Evolutionary conservation across 2,113 vertebrate genomes (phyloP), one percentile per base, ranked within the genome.

Genomic region (Actenoides hombroni): DNA sequence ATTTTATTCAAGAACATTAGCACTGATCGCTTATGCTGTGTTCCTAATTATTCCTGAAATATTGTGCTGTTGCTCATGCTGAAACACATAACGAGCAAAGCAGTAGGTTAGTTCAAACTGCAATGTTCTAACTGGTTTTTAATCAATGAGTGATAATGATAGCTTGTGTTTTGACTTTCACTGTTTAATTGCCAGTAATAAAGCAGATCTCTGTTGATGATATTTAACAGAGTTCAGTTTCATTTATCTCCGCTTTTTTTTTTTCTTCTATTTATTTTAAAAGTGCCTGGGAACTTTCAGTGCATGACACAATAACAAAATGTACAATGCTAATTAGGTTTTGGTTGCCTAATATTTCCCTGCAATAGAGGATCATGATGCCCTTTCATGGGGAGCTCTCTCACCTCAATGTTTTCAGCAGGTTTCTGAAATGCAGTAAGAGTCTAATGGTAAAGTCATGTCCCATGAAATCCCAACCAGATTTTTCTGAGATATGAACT

Each of bases 111-210:
- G 31, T 82, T 76, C 14, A 64, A 92, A 96, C 63, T 68, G 71
- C 77, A 73, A 42, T 57, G 69, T 92, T 93, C 93, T 88, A 80
- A 91, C 83, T 79, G 92, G 89, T 65, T 95, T 89, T 93, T 97
- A 96, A 97, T 96, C 92, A 93, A 96, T 96, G 92, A 95, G 83
- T 86, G 90, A 94, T 94, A 97, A 96, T 82, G 94, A 95, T 91
- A 89, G 90, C 86, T 68, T 79, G 81, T 95, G 88, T 92, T 97
- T 96, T 95, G 95, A 96, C 94, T 96, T 96, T 95, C 88, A 70
- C 86, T 91, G 60, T 88, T 94, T 95, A 97, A 96, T 96, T 97
- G 95, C 86, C 83, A 83, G 80, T 63, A 91, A 93, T 95, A 89
- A 96, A 94, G 81, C 83, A 94, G 78, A 81, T 79, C 67, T 90